Conservation (phyloP, 2,888 invertebrate genomes). For the Bellardia pandia region DNA sequence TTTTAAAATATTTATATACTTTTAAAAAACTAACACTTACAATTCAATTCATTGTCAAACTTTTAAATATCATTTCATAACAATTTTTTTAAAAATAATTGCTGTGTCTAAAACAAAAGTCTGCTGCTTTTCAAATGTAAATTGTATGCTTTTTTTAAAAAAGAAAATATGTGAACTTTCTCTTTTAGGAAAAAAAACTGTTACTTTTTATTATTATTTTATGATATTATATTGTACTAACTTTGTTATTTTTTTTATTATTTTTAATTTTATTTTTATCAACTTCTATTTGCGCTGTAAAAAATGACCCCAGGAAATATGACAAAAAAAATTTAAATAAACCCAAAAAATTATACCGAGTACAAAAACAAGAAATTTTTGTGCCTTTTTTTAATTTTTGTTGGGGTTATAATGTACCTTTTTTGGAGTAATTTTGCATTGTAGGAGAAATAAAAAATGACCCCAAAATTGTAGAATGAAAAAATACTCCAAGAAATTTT, state of each 20-base stretch:
- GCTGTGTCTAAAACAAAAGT: slow-evolving; percentile 39
- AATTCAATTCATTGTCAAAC: not conserved
- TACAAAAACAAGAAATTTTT: too few relatives aligned
- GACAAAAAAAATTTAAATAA: too few relatives aligned
- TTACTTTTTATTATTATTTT: slow-evolving; percentile 7
- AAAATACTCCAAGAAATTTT: too few relatives aligned
- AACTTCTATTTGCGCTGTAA: not conserved
- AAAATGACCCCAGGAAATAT: too few relatives aligned
- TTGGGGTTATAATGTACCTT: too few relatives aligned
- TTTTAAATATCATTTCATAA: not conserved
- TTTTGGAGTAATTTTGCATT: too few relatives aligned
- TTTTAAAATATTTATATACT: not conserved
- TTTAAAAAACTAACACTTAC: not conserved
- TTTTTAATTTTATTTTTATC: slow-evolving; percentile 6
- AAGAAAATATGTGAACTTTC: slow-evolving; percentile 33
- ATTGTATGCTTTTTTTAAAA: slow-evolving; percentile 43
- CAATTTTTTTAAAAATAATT: not conserved
- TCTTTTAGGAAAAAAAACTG: slow-evolving; percentile 24
- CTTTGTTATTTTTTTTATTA: slow-evolving; percentile 13
- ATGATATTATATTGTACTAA: slow-evolving; percentile 8
- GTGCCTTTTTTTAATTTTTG: too few relatives aligned
- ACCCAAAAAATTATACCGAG: too few relatives aligned
- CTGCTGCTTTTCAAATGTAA: slow-evolving; percentile 24
- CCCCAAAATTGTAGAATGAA: too few relatives aligned
- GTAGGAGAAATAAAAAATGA: too few relatives aligned